Conservation (phyloP, 2,113 vertebrate species). For the Caloenas nicobarica region DNA sequence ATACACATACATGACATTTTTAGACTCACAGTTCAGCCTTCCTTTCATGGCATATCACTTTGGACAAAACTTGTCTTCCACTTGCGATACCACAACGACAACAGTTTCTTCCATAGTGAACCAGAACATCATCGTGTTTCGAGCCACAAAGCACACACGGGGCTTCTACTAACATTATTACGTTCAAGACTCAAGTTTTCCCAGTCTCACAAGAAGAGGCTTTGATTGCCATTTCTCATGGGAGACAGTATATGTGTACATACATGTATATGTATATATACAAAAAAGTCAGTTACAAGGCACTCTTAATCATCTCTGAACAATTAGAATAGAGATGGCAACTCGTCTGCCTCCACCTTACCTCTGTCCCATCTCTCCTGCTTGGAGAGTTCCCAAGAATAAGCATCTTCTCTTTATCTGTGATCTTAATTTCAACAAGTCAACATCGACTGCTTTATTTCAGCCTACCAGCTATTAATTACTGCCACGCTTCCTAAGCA, state of each 20-base stretch:
- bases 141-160: not conserved
- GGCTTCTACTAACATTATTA: not conserved
- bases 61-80: not conserved
- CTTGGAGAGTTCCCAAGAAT: not conserved
- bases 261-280: too few relatives aligned
- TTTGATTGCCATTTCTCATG: not conserved
- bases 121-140: not conserved
- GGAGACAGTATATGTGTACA: too few relatives aligned
- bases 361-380: not conserved
- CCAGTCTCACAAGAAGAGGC: not conserved
- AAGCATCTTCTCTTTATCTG: not conserved
- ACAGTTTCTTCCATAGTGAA: not conserved
- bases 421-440: not conserved
- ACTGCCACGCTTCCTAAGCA: not conserved
- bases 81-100: not conserved
- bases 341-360: not conserved
- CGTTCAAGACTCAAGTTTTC: not conserved
- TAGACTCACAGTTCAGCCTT: not conserved
- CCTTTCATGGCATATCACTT: not conserved
- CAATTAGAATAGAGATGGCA: not conserved
- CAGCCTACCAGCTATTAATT: not conserved
- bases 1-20: not conserved
- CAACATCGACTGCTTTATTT: not conserved
- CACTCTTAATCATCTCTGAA: not conserved
- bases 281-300: not conserved